phyloP scores from a whole-genome alignment of 35 echinoderm and acorn worm genomes.

The Ophioderma brevispina region DNA sequence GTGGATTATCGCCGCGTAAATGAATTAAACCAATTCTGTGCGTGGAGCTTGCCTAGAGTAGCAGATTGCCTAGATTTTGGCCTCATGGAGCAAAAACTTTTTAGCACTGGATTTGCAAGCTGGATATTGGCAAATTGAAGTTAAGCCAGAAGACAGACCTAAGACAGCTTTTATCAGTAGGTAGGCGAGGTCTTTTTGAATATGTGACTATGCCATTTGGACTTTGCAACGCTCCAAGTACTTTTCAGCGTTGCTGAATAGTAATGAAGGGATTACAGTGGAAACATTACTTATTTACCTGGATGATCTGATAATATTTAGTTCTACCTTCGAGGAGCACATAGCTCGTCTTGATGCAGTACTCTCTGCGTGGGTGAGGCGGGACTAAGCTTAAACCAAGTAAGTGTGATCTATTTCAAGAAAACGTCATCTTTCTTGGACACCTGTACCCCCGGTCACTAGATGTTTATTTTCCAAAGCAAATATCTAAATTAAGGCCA shows the following conservation, averaged over 20 bases:
- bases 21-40: slow-evolving; percentile 24
- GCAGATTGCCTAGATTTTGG: slow-evolving; percentile 60
- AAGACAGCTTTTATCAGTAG: slow-evolving; percentile 58
- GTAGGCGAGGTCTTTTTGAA: slow-evolving; percentile 24
- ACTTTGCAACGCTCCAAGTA: slow-evolving; percentile 29
- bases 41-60: slow-evolving; percentile 45
- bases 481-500: no score
- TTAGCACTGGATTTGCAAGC: not conserved
- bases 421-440: slow-evolving; percentile 15
- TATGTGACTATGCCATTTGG: slow-evolving; percentile 59
- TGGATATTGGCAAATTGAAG: not conserved
- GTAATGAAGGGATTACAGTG: slow-evolving; percentile 21
- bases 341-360: slow-evolving; percentile 9
- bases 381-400: slow-evolving; percentile 51
- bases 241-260: slow-evolving; percentile 25
- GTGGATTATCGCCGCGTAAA: slow-evolving; percentile 64
- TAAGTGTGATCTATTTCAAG: slow-evolving; percentile 37
- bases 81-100: slow-evolving; percentile 26
- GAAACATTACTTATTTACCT: slow-evolving; percentile 29
- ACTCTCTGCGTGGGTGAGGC: not conserved
- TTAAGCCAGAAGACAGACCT: not conserved
- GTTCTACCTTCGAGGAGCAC: not conserved
- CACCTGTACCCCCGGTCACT: no score
- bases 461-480: no score
- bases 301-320: slow-evolving; percentile 38